Evolutionary conservation across 2,888 invertebrate genomes (phyloP).

Genomic region (Phragmatobia fuliginosa): DNA sequence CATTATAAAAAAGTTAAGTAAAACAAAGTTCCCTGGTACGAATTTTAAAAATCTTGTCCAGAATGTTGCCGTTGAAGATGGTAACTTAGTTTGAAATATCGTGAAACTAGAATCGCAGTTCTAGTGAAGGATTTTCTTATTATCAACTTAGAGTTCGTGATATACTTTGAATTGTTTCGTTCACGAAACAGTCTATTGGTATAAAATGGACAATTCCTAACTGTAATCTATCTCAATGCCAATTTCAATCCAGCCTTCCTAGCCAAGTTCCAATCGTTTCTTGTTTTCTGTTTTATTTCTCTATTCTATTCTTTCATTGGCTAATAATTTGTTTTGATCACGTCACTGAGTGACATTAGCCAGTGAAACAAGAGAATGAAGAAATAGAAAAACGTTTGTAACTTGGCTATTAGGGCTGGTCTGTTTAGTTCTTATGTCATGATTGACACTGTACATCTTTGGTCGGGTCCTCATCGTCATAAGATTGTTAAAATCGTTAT

Average conservation of each 20-base stretch:
- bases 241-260: not conserved
- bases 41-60: slow-evolving; percentile 40
- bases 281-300: too few species aligned
- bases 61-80: slow-evolving; percentile 21
- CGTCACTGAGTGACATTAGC: too few species aligned
- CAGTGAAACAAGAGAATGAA: too few species aligned
- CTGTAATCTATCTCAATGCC: not conserved
- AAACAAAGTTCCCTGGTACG: slow-evolving; percentile 34
- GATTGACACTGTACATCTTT: too few species aligned
- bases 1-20: slow-evolving; percentile 22
- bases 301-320: too few species aligned
- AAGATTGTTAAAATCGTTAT: too few species aligned
- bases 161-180: not conserved
- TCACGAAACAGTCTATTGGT: not conserved
- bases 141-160: slow-evolving; percentile 18
- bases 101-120: slow-evolving; percentile 18
- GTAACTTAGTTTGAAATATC: slow-evolving; percentile 41
- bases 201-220: not conserved
- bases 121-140: slow-evolving; percentile 21
- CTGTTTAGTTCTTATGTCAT: too few species aligned
- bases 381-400: too few species aligned
- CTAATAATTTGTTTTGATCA: too few species aligned
- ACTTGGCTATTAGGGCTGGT: too few species aligned
- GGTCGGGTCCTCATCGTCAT: too few species aligned
- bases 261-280: too few species aligned